These are phyloP conservation scores for Epinephelus awoara DNA, from an alignment of 2,797 vertebrate genomes.

Conservation along the genomic window DNA sequence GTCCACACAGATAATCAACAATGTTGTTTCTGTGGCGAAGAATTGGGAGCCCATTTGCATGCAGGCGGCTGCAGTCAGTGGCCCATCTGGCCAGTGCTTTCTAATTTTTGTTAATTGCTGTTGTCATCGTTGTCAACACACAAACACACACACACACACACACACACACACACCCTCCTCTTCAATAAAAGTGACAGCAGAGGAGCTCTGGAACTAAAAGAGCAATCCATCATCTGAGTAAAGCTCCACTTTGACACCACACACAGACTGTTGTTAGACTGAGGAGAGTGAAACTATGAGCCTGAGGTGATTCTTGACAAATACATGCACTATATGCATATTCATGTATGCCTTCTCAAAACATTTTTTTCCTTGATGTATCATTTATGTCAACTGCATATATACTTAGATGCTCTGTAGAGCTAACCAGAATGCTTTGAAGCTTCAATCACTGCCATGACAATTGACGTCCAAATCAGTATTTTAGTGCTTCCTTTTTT, in stretches of 20 bases:
- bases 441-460: no score
- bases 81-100: conserved; percentile 80
- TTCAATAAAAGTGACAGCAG: conserved; percentile 73
- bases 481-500: no score
- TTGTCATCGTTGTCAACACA: conserved; percentile 65
- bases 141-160: background rate
- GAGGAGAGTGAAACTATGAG: conserved; percentile 27
- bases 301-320: conserved; percentile 40
- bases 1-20: conserved; percentile 34
- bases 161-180: conserved; percentile 23
- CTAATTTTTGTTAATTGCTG: conserved; percentile 81
- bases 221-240: conserved; percentile 84
- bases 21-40: conserved; percentile 13
- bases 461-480: no score
- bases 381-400: background rate
- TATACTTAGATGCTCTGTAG: no score
- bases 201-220: conserved; percentile 78
- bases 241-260: conserved; percentile 69
- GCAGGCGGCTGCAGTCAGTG: conserved; percentile 64
- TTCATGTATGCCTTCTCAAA: conserved; percentile 18
- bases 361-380: background rate
- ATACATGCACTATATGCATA: conserved; percentile 17
- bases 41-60: conserved; percentile 68
- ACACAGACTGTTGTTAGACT: conserved; percentile 61
- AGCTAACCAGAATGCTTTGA: no score